Evolutionary conservation across 2,797 vertebrate species (phyloP).

Genomic region (Galago senegalensis): DNA sequence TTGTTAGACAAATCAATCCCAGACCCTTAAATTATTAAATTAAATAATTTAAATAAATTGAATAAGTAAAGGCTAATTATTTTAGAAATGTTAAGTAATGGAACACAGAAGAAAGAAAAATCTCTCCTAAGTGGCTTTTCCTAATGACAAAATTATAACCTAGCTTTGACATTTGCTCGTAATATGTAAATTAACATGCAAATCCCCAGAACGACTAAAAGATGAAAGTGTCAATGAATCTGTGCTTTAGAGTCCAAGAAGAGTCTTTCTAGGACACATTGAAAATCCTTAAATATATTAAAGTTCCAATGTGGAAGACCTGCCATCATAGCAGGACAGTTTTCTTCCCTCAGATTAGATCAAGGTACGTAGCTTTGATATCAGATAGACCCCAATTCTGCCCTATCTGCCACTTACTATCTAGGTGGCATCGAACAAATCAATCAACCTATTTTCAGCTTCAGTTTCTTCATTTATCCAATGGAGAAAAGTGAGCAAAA

Average conservation of each 20-base stretch:
- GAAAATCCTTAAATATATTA: not conserved
- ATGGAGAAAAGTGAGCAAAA: not conserved
- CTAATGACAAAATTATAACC: constrained; percentile 54
- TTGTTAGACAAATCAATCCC: not conserved
- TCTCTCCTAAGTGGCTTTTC: not conserved
- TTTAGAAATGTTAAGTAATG: constrained; percentile 62
- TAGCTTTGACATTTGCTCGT: not conserved
- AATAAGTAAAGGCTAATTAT: constrained; percentile 24
- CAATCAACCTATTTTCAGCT: not conserved
- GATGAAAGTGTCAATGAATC: not conserved
- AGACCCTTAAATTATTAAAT: constrained; percentile 36
- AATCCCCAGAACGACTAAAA: not conserved
- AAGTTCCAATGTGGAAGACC: not conserved
- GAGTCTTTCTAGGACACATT: not conserved
- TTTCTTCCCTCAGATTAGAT: not conserved
- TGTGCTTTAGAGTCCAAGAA: not conserved
- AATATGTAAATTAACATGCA: constrained; percentile 1
- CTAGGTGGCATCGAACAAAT: not conserved
- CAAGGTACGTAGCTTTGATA: not conserved
- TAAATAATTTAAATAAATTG: constrained; percentile 40
- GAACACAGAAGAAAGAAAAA: not conserved
- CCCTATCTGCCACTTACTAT: not conserved
- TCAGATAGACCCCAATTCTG: not conserved
- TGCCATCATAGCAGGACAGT: not conserved
- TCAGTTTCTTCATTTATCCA: not conserved